A percentile compares a stretch with the other conserved stretches of the same genome.
These are phyloP conservation scores for Brachyopa scutellaris DNA, from an alignment of 2,888 invertebrate genomes.

Conservation along the genomic window DNA sequence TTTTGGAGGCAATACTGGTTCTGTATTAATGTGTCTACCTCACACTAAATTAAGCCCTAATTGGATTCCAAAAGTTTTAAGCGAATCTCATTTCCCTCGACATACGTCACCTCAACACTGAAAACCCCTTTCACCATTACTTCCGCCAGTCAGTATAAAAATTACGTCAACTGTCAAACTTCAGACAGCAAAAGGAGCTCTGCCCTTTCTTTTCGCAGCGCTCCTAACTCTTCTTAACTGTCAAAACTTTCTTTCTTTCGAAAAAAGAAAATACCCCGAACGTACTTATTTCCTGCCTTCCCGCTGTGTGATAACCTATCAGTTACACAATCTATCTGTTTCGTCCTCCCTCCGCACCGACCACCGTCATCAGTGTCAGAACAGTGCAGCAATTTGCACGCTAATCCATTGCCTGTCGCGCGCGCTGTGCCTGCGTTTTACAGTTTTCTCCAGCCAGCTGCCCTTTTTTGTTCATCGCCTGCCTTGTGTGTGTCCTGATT, in stretches of 20 bases:
- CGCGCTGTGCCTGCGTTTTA: constrained; percentile 49
- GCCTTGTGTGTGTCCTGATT: constrained; percentile 49
- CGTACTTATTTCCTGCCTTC: constrained; percentile 40
- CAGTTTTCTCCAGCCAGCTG: constrained; percentile 41
- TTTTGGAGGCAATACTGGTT: too few relatives aligned
- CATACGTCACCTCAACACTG: not conserved
- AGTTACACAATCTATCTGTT: constrained; percentile 59
- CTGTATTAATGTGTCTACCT: not conserved
- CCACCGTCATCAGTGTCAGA: constrained; percentile 63
- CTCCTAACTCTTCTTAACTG: constrained; percentile 2
- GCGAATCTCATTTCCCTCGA: not conserved
- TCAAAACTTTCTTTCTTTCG: constrained; percentile 41
- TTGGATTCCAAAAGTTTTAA: not conserved
- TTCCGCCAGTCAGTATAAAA: constrained; percentile 42
- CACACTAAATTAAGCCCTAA: not conserved
- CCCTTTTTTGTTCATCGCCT: not conserved
- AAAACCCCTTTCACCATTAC: constrained; percentile 27
- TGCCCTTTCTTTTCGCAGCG: constrained; percentile 1
- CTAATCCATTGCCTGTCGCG: constrained; percentile 71
- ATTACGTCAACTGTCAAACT: constrained; percentile 53
- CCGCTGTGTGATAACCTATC: constrained; percentile 67
- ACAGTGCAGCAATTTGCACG: constrained; percentile 68
- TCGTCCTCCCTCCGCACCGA: constrained; percentile 4
- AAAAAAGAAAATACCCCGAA: too few relatives aligned
- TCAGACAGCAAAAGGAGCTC: constrained; percentile 44